Base-by-base conservation (phyloP, 2,113 vertebrate species). In the Oriolus oriolus region DNA sequence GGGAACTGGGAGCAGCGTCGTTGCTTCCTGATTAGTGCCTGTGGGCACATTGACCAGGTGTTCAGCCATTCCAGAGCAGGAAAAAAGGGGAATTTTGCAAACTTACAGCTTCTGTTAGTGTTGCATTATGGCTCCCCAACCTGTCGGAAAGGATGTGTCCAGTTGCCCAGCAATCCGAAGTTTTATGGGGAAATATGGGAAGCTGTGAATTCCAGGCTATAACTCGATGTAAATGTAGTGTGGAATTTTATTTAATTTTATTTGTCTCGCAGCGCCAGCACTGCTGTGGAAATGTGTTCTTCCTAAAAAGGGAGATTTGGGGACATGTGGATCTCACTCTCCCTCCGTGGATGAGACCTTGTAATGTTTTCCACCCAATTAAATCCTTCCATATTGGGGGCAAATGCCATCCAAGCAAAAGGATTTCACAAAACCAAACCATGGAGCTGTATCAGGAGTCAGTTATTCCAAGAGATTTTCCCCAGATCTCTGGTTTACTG, bases 11-110 rank as follows among this genome's bases (percentile, higher is more conserved):
- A 92, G 65, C 95, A 90, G 94, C 35, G 0, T 94, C 80, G 42
- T 54, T 95, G 78, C 49, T 66, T 94, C 89, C 97, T 96, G 97
- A 96, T 98, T 95, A 93, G 94, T 96, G 97, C 93, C 95, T 92
- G 44, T 95, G 96, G 96, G 94, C 92, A 96, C 96, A 97, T 98
- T 97, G 96, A 97, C 94, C 97, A 98, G 97, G 97, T 98, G 98
- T 97, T 97, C 82, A 89, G 42, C 53, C 61, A 68, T 95, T 93
- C 92, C 93, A 88, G 64, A 91, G 93, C 92, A 56, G 93, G 85
- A 86, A 94, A 94, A 93, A 69, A 14, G 79, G 79, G 69, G 94
- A 87, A 77, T 86, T 70, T 31, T 74, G 82, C 74, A 74, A 92
- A 88, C 75, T 68, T 93, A 44, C 73, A 53, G n/a, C 91, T 92